phyloP scores from a whole-genome alignment of 2,888 invertebrate species.

The Hecatera dysodea region DNA sequence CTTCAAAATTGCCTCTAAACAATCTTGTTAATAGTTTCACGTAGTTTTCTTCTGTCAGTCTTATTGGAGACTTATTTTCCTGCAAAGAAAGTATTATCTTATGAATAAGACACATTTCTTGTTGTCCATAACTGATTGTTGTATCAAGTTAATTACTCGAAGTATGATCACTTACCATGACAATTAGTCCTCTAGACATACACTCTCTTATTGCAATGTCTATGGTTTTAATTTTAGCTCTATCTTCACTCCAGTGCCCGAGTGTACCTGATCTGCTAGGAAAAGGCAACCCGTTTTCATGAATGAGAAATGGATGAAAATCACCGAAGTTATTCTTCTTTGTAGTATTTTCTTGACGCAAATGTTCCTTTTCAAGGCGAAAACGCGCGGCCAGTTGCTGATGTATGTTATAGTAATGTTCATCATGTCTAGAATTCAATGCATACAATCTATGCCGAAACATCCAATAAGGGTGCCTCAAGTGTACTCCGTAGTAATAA shows the following conservation, averaged over 20 bases:
- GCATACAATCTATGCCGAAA: constrained; percentile 83
- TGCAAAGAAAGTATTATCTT: constrained; percentile 53
- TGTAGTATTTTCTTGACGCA: constrained; percentile 63
- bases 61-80: constrained; percentile 81
- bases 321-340: constrained; percentile 67
- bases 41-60: constrained; percentile 81
- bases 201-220: constrained; percentile 85
- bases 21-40: constrained; percentile 81
- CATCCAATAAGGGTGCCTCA: constrained; percentile 92
- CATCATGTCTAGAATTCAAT: constrained; percentile 80
- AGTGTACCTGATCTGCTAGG: constrained; percentile 76
- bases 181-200: constrained; percentile 81
- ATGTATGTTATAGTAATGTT: constrained; percentile 83
- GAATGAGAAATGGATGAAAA: constrained; percentile 80
- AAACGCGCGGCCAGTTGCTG: constrained; percentile 83
- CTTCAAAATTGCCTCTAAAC: constrained; percentile 83
- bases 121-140: not conserved
- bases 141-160: too few species aligned
- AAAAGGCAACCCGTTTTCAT: constrained; percentile 85
- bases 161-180: constrained; percentile 77
- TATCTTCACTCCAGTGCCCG: constrained; percentile 74
- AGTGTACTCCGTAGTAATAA: constrained; percentile 90
- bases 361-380: constrained; percentile 80
- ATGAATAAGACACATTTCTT: not conserved
- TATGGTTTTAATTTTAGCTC: constrained; percentile 77